These are phyloP conservation scores for Limnodromus scolopaceus DNA, from an alignment of 2,797 vertebrate species.

Conservation along the genomic window DNA sequence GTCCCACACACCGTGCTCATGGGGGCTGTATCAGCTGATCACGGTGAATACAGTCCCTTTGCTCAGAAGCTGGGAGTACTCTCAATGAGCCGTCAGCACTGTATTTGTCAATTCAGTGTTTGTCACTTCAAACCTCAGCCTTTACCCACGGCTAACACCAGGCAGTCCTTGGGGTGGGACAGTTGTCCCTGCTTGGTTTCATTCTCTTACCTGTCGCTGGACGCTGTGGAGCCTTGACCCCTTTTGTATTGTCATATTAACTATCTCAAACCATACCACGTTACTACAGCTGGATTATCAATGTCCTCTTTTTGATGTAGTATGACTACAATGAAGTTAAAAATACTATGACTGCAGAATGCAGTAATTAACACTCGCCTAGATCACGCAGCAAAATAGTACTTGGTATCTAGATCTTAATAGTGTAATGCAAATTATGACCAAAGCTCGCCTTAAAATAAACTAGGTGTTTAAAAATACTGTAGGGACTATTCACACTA, in stretches of 20 bases:
- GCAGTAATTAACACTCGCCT: not conserved
- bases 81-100: not conserved
- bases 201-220: not conserved
- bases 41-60: not conserved
- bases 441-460: not conserved
- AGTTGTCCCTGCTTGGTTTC: not conserved
- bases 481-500: not conserved
- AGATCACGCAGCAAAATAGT: not conserved
- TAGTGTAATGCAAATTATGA: not conserved
- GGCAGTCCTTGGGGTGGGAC: not conserved
- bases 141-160: not conserved
- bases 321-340: not conserved
- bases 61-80: not conserved
- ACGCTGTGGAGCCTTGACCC: not conserved
- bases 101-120: not conserved
- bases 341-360: not conserved
- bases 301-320: not conserved
- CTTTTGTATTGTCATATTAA: not conserved
- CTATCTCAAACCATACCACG: not conserved
- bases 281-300: not conserved
- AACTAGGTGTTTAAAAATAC: not conserved
- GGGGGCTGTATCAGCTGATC: not conserved
- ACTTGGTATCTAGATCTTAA: not conserved
- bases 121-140: not conserved
- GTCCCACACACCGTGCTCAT: rapidly evolving